phyloP scores from a whole-genome alignment of 2,888 invertebrate genomes.

The Physocephala rufipes region DNA sequence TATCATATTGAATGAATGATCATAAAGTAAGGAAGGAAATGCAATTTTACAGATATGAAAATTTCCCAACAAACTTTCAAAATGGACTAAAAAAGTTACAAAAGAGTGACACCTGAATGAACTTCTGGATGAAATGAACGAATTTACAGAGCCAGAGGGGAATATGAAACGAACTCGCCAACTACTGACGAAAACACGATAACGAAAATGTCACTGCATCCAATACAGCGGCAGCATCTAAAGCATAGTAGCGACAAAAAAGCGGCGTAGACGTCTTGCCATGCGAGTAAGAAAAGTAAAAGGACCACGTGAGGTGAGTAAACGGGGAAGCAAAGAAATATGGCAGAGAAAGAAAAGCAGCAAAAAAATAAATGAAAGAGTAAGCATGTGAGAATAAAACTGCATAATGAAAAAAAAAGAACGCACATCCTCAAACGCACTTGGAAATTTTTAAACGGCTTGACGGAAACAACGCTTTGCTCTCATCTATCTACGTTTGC shows the following conservation, averaged over 20 bases:
- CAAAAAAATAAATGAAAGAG: conserved; percentile 35
- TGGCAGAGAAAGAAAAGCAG: conserved; percentile 32
- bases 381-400: conserved; percentile 50
- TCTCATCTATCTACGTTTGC: neutral
- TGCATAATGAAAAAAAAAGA: conserved; percentile 52
- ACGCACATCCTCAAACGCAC: conserved; percentile 39
- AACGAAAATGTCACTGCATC: no score
- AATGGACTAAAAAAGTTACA: no score
- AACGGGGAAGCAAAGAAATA: neutral
- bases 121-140: no score
- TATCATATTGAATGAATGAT: neutral
- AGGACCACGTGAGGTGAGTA: neutral
- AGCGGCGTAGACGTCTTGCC: no score
- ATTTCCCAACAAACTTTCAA: no score
- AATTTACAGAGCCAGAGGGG: no score
- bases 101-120: no score
- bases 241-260: no score
- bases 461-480: conserved; percentile 2
- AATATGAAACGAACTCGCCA: no score
- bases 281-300: no score
- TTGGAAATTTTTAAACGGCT: conserved; percentile 43
- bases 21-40: neutral
- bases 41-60: no score
- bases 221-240: neutral
- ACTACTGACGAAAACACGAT: no score